Evolutionary conservation across 2,797 vertebrate genomes (phyloP).

Genomic region (Platyrinchus mystaceus): DNA sequence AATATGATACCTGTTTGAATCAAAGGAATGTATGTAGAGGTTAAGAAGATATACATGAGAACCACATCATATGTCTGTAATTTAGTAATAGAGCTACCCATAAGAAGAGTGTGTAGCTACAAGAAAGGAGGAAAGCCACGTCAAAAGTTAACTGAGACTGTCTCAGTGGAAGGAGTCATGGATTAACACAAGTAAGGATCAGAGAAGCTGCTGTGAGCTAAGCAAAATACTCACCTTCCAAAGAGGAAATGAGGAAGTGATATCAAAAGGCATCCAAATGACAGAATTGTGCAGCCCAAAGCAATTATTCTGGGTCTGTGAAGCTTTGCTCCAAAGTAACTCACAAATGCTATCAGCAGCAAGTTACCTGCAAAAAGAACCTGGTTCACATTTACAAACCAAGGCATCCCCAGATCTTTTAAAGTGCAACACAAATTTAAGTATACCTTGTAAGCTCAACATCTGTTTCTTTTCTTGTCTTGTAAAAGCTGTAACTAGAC

Average conservation of each 20-base stretch:
- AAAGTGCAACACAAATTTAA: background rate
- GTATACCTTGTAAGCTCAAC: background rate
- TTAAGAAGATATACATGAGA: background rate
- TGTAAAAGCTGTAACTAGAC: background rate
- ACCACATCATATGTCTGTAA: background rate
- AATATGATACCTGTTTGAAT: conserved; percentile 71
- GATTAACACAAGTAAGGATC: background rate
- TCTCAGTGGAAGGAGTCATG: background rate
- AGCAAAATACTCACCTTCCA: conserved; percentile 78
- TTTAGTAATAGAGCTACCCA: background rate
- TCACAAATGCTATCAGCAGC: conserved; percentile 87
- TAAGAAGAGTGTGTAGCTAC: background rate
- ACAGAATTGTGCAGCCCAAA: conserved; percentile 82
- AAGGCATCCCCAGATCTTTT: background rate
- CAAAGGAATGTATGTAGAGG: background rate
- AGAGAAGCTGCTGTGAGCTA: background rate
- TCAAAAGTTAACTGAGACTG: background rate
- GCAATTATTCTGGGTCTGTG: conserved; percentile 88
- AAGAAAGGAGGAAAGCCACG: background rate
- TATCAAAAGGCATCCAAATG: conserved; percentile 84
- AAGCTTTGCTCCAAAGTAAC: conserved; percentile 88
- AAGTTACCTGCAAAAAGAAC: conserved; percentile 80
- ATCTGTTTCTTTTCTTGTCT: background rate
- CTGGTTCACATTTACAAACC: background rate
- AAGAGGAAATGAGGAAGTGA: conserved; percentile 88